A percentile compares a stretch with the other conserved stretches of the same genome.
These are phyloP conservation scores for Halichoeres trimaculatus DNA, from an alignment of 2,113 vertebrate species.

Conservation along the genomic window DNA sequence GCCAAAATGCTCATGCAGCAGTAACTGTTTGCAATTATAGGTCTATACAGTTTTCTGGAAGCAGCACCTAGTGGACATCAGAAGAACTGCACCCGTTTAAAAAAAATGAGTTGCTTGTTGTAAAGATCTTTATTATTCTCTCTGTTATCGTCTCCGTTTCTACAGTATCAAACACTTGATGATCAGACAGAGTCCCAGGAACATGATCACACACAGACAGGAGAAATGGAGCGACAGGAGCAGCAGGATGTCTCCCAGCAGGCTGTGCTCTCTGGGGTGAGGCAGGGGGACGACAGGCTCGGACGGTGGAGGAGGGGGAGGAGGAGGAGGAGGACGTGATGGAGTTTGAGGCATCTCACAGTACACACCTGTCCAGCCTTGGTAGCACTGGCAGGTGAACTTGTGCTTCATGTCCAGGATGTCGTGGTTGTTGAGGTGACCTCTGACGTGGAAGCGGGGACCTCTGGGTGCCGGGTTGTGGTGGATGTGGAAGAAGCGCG, in stretches of 20 bases:
- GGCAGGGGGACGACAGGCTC: slow-evolving; percentile 16
- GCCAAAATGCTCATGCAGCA: too few species aligned
- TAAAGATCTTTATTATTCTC: not conserved
- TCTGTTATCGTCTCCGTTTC: not conserved
- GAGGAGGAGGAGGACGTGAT: not conserved
- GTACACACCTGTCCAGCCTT: slow-evolving; percentile 89
- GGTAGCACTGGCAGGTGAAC: slow-evolving; percentile 91
- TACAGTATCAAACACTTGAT: slow-evolving; percentile 79
- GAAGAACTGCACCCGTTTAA: not conserved
- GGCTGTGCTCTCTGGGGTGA: slow-evolving; percentile 29
- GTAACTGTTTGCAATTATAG: too few species aligned
- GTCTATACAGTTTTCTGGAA: not conserved
- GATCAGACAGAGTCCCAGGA: slow-evolving; percentile 77
- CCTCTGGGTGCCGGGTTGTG: slow-evolving; percentile 22
- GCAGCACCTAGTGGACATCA: slow-evolving; percentile 6
- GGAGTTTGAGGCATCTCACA: slow-evolving; percentile 85
- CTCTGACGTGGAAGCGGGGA: slow-evolving; percentile 79
- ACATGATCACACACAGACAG: slow-evolving; percentile 76
- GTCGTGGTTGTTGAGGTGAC: slow-evolving; percentile 77
- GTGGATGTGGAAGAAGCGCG: slow-evolving; percentile 82
- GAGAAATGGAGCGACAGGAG: slow-evolving; percentile 74
- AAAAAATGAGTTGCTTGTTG: not conserved
- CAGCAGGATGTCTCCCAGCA: slow-evolving; percentile 65
- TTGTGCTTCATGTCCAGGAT: slow-evolving; percentile 86
- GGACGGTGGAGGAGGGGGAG: slow-evolving; percentile 41